A percentile compares a stretch with the other conserved stretches of the same genome.
phyloP scores from a whole-genome alignment of 2,113 vertebrate species.

The Anhinga rufa region DNA sequence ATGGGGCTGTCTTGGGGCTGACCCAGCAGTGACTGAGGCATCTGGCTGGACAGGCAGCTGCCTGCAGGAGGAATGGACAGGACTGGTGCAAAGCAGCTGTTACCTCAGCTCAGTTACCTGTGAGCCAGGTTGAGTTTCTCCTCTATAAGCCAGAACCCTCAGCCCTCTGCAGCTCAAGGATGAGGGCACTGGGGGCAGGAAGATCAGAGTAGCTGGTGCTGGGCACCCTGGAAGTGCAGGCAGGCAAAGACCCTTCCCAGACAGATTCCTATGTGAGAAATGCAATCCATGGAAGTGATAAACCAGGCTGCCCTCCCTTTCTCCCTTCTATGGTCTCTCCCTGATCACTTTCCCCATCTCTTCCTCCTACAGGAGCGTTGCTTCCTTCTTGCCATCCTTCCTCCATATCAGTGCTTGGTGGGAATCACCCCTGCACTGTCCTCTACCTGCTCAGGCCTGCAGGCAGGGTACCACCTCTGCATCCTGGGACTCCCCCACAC shows the following conservation, averaged over 20 bases:
- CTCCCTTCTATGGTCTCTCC: not conserved
- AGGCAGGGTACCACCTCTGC: not conserved
- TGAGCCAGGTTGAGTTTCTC: not conserved
- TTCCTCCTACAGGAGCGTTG: not conserved
- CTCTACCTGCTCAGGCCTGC: not conserved
- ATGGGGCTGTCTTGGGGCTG: not conserved
- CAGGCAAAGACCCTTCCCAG: not conserved
- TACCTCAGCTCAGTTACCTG: not conserved
- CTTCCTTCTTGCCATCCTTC: not conserved
- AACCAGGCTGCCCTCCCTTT: not conserved
- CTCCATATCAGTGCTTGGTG: not conserved
- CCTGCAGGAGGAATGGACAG: not conserved
- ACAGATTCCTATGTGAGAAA: not conserved
- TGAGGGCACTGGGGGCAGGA: not conserved
- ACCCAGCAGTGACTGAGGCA: not conserved
- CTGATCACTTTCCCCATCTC: not conserved
- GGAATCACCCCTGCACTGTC: not conserved
- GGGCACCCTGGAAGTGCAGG: not conserved
- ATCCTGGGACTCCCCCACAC: fast-evolving
- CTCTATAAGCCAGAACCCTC: not conserved
- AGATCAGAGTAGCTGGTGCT: not conserved
- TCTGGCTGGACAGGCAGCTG: not conserved
- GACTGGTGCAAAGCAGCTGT: not conserved
- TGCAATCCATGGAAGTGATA: fast-evolving
- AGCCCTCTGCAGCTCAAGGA: not conserved